A percentile compares a stretch with the other conserved stretches of the same genome.
Evolutionary conservation across 2,797 vertebrate species (phyloP).

Genomic region (Sebastes reedi): DNA sequence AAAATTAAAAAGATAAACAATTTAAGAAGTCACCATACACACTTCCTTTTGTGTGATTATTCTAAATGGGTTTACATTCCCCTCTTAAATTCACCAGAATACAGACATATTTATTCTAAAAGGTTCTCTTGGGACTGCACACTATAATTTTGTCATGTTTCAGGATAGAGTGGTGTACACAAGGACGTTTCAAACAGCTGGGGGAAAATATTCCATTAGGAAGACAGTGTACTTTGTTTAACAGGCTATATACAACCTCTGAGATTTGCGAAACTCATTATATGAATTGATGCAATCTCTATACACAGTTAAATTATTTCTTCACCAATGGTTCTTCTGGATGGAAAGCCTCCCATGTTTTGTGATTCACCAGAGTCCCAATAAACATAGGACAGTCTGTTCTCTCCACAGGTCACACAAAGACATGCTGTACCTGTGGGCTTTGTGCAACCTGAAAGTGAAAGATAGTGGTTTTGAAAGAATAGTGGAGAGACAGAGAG

Average conservation of each 20-base stretch:
- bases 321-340: background rate
- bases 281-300: background rate
- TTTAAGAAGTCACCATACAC: background rate
- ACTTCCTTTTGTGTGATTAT: background rate
- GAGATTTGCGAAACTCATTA: background rate
- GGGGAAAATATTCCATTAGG: background rate
- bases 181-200: background rate
- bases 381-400: constrained; percentile 25
- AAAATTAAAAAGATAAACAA: constrained; percentile 21
- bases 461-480: constrained; percentile 5
- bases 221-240: background rate
- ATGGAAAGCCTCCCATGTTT: constrained; percentile 14
- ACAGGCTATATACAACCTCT: background rate
- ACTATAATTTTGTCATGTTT: background rate
- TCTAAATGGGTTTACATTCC: constrained; percentile 6
- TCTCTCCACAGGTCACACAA: constrained; percentile 26
- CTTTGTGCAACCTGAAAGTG: constrained; percentile 23
- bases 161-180: background rate
- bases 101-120: background rate
- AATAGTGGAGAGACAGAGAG: background rate
- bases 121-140: background rate
- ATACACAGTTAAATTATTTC: background rate
- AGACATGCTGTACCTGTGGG: background rate
- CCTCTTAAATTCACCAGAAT: background rate
- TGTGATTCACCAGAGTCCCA: constrained; percentile 18